Base-by-base conservation (phyloP, 1,140 invertebrate species). In the Aphis gossypii region DNA sequence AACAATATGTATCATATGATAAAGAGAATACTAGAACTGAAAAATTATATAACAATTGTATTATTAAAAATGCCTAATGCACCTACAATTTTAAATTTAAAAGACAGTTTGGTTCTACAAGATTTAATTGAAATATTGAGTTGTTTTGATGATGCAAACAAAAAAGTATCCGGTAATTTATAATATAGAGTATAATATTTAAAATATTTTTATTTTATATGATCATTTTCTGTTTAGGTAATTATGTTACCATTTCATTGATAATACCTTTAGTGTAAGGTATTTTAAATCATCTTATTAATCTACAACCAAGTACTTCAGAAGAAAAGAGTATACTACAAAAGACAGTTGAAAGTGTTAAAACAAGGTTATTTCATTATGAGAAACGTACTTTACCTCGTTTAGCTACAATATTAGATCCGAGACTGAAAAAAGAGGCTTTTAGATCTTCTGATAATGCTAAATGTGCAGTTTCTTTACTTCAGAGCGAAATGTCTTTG, bases 191-290 rank as follows among this genome's bases (percentile, higher is more conserved):
- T 54, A 54, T 48, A 48, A 48, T 54, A 18, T 54, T 54, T 54
- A 54, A 54, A 54, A 54, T 54, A 54, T 54, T 54, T 54, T 54
- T 54, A 54, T 54, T 54, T 54, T 54, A 54, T 54, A 54, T 54
- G 51, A 54, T 54, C 1, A 54, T 54, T 54, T 54, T 54, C 51
- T 54, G 51, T 54, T 54, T 54, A 54, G 51, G 51, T 54, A 54
- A 54, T 54, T 54, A 82, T 82, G 76, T 82, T 82, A 82, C 76
- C 30, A 35, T n/a, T 82, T 82, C 76, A 35, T n/a, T 82, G n/a
- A 35, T 82, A 18, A 82, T 82, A 35, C 76, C 76, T 35, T 38
- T 82, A 82, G 76, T 82, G 14, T 82, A 35, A 38, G 76, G 76
- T 14, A 82, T 82, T 18, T 35, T 38, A 38, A 82, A 35, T 20